Evolutionary conservation across 2,888 invertebrate species (phyloP), one percentile per base, ranked within the genome.

Genomic region (Diarsia dahlii): DNA sequence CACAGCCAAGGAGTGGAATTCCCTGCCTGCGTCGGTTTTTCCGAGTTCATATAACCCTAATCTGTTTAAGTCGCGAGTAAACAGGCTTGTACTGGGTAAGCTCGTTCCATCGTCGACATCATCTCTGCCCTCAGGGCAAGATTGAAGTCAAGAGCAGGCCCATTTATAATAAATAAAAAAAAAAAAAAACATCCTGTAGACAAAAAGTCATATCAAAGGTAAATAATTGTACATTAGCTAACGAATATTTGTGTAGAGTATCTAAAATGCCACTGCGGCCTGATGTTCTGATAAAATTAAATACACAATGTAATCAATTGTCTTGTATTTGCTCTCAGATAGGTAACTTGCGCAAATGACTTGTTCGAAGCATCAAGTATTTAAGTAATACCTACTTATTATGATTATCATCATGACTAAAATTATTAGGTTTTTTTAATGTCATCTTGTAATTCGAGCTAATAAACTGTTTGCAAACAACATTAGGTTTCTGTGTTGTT

Each of bases 211-310:
- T 93, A 93, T 93, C 91, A 89, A 80, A 88, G 84, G 87, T 82
- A 89, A 90, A 91, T 87, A 91, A 85, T 84, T 84, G 54, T 48
- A 66, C 65, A 88, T 88, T 86, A 90, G 87, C 85, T 89, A 91
- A 91, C 87, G 85, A 89, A 80, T 95, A 90, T 93, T 93, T 93
- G 85, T 85, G 82, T 85, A 87, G 77, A 69, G 67, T 92, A 88
- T 92, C 90, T 89, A 85, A 78, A 79, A 81, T 88, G 89, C 92
- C 89, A 89, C 92, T 91, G 91, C 89, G 90, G 86, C 84, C 79
- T 90, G 86, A 90, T 88, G 87, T 87, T 74, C 75, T 82, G 93
- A 95, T 93, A 93, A 90, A 84, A 69, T 56, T 73, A 72, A 81
- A 81, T 88, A 90, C 91, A 91, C 84, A 90, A 60, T 73, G 80